Percentiles rank a stretch among this genome's conserved stretches.
Evolutionary conservation across 2,797 vertebrate genomes (phyloP).

Genomic region (Oryzias dopingdopingensis): DNA sequence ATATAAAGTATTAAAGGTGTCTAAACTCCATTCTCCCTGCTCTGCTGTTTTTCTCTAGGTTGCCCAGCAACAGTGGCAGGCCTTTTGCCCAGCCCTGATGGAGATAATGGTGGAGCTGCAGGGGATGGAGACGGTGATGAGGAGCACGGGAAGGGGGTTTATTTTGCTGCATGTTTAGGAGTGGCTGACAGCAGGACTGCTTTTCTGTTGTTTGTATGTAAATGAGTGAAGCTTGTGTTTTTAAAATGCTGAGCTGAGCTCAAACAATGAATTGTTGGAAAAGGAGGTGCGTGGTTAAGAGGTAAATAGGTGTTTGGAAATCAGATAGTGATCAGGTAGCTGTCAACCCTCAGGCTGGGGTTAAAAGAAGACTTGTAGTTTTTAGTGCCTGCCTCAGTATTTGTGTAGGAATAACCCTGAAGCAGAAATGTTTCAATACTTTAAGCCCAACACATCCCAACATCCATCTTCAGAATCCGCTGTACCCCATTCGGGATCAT

Average conservation of each 20-base stretch:
- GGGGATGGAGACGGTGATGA: constrained; percentile 47
- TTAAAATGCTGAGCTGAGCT: constrained; percentile 29
- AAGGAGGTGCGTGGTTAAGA: constrained; percentile 23
- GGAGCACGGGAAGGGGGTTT: constrained; percentile 9
- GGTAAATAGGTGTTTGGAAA: constrained; percentile 8
- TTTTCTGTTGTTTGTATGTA: constrained; percentile 33
- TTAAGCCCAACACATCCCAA: background rate
- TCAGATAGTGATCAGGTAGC: constrained; percentile 42
- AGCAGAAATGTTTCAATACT: background rate
- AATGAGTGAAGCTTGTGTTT: constrained; percentile 32
- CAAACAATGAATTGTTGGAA: constrained; percentile 23
- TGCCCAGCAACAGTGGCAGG: constrained; percentile 28
- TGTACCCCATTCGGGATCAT: too few relatives aligned
- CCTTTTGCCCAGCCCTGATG: constrained; percentile 14
- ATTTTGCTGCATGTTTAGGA: constrained; percentile 39
- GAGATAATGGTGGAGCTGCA: constrained; percentile 58
- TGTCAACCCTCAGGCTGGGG: constrained; percentile 29
- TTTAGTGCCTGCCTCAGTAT: background rate
- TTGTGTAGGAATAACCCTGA: constrained; percentile 16
- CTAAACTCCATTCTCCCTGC: constrained; percentile 5
- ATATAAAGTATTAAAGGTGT: constrained; percentile 52
- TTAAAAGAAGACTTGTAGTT: constrained; percentile 18
- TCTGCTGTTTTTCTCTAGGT: constrained; percentile 21
- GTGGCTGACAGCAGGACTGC: constrained; percentile 39
- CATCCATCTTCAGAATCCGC: too few relatives aligned